Evolutionary conservation across 2,113 vertebrate species (phyloP).

Genomic region (Trinectes maculatus): DNA sequence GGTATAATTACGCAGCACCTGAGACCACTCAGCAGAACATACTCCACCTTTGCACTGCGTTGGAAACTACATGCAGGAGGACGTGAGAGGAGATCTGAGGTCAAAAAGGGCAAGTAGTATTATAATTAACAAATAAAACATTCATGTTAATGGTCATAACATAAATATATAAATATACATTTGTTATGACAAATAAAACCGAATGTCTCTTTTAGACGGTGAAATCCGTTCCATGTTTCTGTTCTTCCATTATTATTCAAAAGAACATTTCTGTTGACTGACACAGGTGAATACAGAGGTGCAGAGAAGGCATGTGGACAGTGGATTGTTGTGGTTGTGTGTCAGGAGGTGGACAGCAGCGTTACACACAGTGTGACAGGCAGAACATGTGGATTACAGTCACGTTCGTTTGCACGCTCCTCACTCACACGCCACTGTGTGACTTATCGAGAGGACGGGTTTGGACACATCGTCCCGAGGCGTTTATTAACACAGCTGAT

Average conservation of each 20-base stretch:
- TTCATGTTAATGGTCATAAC: neutral
- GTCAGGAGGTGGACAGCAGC: conserved; percentile 35
- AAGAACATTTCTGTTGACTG: too few relatives aligned
- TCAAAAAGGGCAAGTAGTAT: too few relatives aligned
- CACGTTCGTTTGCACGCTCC: conserved; percentile 28
- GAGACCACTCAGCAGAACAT: neutral
- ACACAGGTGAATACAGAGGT: conserved; percentile 4
- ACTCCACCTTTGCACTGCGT: conserved; percentile 1
- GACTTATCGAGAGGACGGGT: conserved; percentile 38
- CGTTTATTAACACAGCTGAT: too few relatives aligned
- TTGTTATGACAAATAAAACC: too few relatives aligned
- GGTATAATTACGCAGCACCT: conserved; percentile 17
- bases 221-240: neutral
- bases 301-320: conserved; percentile 26
- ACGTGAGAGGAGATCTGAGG: too few relatives aligned
- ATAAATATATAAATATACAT: too few relatives aligned
- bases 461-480: conserved; percentile 31
- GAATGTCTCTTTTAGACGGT: too few relatives aligned
- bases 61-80: too few relatives aligned
- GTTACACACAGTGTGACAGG: conserved; percentile 25
- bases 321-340: conserved; percentile 24
- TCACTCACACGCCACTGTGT: conserved; percentile 5
- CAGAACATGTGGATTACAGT: conserved; percentile 46
- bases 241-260: conserved; percentile 4
- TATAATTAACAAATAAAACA: too few relatives aligned